Evolutionary conservation across 1,140 invertebrate species (phyloP).

Genomic region (Acromyrmex echinatior): DNA sequence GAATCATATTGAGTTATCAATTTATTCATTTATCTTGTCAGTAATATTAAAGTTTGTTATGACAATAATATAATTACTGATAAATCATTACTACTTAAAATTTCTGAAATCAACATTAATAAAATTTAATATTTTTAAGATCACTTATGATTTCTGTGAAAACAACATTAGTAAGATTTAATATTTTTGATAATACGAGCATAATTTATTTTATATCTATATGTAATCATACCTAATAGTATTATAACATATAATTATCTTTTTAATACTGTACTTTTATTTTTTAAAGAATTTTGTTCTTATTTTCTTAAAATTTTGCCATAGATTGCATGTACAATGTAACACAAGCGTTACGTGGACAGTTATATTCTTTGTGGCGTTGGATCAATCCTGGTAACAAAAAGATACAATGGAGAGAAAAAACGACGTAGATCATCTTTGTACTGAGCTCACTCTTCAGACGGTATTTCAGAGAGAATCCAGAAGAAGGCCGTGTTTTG

Average conservation of each 20-base stretch:
- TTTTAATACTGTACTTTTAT: neutral
- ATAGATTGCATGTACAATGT: neutral
- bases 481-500: conserved; percentile 19
- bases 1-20: neutral
- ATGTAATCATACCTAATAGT: neutral
- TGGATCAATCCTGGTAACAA: neutral
- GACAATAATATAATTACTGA: conserved; percentile 20
- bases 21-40: neutral
- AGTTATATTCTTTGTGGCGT: neutral
- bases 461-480: conserved; percentile 12
- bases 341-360: neutral
- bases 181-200: conserved; percentile 1
- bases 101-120: neutral
- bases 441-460: conserved; percentile 8
- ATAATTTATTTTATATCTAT: conserved; percentile 25
- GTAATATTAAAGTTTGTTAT: conserved; percentile 7
- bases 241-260: neutral
- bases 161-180: conserved; percentile 20
- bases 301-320: conserved; percentile 1
- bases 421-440: conserved; percentile 14
- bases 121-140: conserved; percentile 17
- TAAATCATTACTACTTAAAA: neutral
- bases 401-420: conserved; percentile 23
- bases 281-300: neutral
- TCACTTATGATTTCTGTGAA: neutral